Evolutionary conservation across 2,888 invertebrate genomes (phyloP), one percentile per base, ranked within the genome.

Genomic region (Orthonychiurus folsomi): DNA sequence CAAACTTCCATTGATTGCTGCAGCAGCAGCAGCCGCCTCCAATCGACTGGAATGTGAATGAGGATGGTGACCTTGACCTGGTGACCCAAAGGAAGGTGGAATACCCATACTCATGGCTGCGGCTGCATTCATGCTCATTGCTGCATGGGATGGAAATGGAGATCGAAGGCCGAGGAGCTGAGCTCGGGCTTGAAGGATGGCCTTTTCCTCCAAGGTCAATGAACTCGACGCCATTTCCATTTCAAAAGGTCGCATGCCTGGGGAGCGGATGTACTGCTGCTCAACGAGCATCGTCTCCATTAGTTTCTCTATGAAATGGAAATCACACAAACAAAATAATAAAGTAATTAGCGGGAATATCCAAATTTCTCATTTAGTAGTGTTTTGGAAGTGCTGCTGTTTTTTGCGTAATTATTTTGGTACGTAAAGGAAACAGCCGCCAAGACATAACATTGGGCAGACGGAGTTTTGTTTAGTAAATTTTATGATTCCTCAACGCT

Each of bases 241-340:
- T 71, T 85, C 84, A 74, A 87, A 86, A 48, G 88, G 86, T 59
- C 88, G 84, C 72, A 88, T 79, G 15, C 59, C 59, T 1, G 87
- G 87, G 59, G 88, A 85, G 56, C 89, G 85, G 68, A 89, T 81
- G 73, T 89, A 85, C 73, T 89, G 88, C 78, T 90, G 89, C 75
- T 90, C 89, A 53, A 87, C 88, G 74, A 90, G 77, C 86, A 91
- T 87, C 60, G 86, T 86, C 78, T 91, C 91, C 90, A 91, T 90
- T 63, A n/a, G n/a, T n/a, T n/a, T n/a, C n/a, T n/a, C n/a, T n/a
- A n/a, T 89, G 84, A 72, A 80, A 66, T 50, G 61, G 18, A 47
- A 21, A 20, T 48, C 25, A 23, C 26, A 24, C 9, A 28, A n/a
- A 59, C 15, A 48, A 48, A 48, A 3, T 48, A 50, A 59, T 59